Percentiles rank a stretch among this genome's conserved stretches.
phyloP scores from a whole-genome alignment of 2,888 invertebrate genomes.

The Rhagonycha fulva region DNA sequence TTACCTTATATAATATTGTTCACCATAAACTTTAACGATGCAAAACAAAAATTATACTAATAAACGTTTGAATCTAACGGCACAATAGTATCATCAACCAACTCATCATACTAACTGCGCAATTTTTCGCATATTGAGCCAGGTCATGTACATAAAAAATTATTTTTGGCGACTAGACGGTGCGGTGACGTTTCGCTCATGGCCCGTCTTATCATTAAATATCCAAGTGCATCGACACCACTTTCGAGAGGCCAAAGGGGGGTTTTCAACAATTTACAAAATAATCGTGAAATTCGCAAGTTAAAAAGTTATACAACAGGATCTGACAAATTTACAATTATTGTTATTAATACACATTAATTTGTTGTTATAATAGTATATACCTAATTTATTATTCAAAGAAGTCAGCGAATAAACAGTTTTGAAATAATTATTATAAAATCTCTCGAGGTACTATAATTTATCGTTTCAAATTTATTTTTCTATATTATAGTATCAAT shows the following conservation, averaged over 20 bases:
- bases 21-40: background rate
- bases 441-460: too few relatives aligned
- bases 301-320: background rate
- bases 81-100: background rate
- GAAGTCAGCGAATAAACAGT: too few relatives aligned
- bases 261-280: background rate
- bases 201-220: constrained; percentile 18
- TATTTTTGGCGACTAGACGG: constrained; percentile 29
- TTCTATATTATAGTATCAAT: too few relatives aligned
- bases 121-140: constrained; percentile 29
- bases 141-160: constrained; percentile 30
- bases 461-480: too few relatives aligned
- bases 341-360: too few relatives aligned
- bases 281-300: background rate
- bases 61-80: background rate
- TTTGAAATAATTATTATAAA: too few relatives aligned
- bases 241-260: background rate
- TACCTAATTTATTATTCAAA: too few relatives aligned
- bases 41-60: background rate
- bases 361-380: too few relatives aligned
- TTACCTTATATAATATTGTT: background rate
- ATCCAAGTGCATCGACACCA: constrained; percentile 12
- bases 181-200: constrained; percentile 18
- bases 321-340: background rate
- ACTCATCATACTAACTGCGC: constrained; percentile 22